phyloP scores from a whole-genome alignment of 2,113 vertebrate genomes.

The Panthera uncia region DNA sequence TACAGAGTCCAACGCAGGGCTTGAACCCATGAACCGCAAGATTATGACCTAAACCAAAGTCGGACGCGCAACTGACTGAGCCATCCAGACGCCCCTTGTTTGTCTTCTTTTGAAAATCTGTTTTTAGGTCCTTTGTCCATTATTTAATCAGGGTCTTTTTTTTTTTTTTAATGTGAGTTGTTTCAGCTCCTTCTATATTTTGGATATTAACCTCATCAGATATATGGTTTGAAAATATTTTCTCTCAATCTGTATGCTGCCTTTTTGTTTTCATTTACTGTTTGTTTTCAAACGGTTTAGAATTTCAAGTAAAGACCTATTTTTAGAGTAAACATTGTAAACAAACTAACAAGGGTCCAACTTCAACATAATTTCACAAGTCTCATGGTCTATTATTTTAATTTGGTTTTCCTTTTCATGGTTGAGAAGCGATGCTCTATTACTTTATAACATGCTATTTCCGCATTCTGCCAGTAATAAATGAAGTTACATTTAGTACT shows the following conservation, averaged over 20 bases:
- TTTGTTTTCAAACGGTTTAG: background rate
- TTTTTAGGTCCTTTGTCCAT: background rate
- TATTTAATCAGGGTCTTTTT: background rate
- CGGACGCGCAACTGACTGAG: too few relatives aligned
- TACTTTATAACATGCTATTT: background rate
- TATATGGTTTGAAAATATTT: background rate
- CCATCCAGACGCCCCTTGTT: background rate
- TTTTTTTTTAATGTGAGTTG: background rate
- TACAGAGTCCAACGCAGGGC: too few relatives aligned
- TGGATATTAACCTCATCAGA: background rate
- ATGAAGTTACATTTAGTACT: background rate
- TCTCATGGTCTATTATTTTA: background rate
- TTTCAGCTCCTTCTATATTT: background rate
- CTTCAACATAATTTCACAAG: background rate
- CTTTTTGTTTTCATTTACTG: background rate
- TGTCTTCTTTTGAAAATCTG: background rate
- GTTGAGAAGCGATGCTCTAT: background rate
- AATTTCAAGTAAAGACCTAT: background rate
- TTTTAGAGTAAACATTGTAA: background rate
- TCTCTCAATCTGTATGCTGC: background rate
- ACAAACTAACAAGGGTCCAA: background rate
- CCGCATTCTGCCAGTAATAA: background rate
- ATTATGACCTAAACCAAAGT: too few relatives aligned
- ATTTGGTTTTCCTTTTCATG: background rate
- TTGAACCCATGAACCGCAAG: too few relatives aligned